These are phyloP conservation scores for Diloba caeruleocephala DNA, from an alignment of 2,888 invertebrate genomes.

Conservation along the genomic window DNA sequence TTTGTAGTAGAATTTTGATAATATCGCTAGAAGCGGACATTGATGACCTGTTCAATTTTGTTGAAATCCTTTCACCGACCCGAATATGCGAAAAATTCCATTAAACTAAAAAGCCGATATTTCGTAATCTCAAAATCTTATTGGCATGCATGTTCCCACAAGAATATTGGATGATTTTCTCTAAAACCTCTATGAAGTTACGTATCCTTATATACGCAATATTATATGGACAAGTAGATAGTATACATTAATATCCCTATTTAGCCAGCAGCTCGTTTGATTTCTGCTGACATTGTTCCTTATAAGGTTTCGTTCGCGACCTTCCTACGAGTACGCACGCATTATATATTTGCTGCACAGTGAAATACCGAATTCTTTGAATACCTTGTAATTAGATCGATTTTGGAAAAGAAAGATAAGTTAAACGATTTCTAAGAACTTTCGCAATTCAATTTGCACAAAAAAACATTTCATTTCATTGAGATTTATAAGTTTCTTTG, in stretches of 20 bases:
- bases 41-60: constrained; percentile 11
- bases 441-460: constrained; percentile 7
- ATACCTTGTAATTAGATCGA: constrained; percentile 1
- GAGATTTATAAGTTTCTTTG: constrained; percentile 26
- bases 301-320: constrained; percentile 69
- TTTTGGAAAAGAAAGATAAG: constrained; percentile 10
- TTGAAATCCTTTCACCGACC: constrained; percentile 1
- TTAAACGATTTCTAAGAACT: constrained; percentile 6
- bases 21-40: constrained; percentile 3
- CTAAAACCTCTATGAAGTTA: neutral
- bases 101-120: neutral
- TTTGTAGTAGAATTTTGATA: constrained; percentile 9
- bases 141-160: neutral
- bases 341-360: constrained; percentile 45
- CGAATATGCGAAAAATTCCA: constrained; percentile 1
- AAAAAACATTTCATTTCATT: constrained; percentile 12
- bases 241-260: constrained; percentile 22
- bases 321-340: constrained; percentile 58
- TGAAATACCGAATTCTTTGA: constrained; percentile 18
- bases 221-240: constrained; percentile 11
- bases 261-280: constrained; percentile 57
- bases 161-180: neutral
- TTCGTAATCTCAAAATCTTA: neutral
- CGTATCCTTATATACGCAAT: too few species aligned
- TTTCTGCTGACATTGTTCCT: constrained; percentile 69